These are phyloP conservation scores for Liasis olivaceus DNA, from an alignment of 2,797 vertebrate species.

Conservation along the genomic window DNA sequence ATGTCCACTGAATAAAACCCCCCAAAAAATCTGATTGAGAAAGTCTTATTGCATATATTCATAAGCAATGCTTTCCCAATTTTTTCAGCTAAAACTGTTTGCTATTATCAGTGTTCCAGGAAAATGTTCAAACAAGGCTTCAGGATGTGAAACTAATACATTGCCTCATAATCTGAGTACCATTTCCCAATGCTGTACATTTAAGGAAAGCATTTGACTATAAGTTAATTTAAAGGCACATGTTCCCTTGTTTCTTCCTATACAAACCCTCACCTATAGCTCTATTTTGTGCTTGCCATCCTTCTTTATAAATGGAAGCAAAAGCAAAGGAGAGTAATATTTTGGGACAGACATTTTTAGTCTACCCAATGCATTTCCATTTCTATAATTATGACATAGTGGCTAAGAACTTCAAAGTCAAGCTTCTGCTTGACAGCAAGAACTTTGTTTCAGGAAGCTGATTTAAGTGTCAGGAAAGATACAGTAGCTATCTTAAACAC, in stretches of 20 bases:
- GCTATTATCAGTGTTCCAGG: conserved; percentile 5
- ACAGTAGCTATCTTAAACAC: too few relatives aligned
- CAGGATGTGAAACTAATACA: not conserved
- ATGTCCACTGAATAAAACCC: not conserved
- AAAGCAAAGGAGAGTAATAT: too few relatives aligned
- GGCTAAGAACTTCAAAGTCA: too few relatives aligned
- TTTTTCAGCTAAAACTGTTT: not conserved
- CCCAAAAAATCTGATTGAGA: not conserved
- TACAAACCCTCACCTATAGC: not conserved
- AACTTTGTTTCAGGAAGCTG: too few relatives aligned
- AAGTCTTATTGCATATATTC: not conserved
- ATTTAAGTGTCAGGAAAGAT: too few relatives aligned
- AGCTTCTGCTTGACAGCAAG: too few relatives aligned
- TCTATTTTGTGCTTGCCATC: not conserved
- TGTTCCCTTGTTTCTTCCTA: not conserved
- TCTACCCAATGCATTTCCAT: too few relatives aligned
- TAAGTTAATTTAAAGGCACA: not conserved
- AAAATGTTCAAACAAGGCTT: not conserved
- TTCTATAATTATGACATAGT: too few relatives aligned
- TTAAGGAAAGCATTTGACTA: not conserved
- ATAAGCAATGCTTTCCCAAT: not conserved
- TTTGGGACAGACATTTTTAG: too few relatives aligned
- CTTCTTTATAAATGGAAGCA: too few relatives aligned
- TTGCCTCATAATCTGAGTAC: conserved; percentile 4
- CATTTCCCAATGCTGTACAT: not conserved